Evolutionary conservation across 2,113 vertebrate genomes (phyloP), one percentile per base, ranked within the genome.

Genomic region (Corydoras sp.): DNA sequence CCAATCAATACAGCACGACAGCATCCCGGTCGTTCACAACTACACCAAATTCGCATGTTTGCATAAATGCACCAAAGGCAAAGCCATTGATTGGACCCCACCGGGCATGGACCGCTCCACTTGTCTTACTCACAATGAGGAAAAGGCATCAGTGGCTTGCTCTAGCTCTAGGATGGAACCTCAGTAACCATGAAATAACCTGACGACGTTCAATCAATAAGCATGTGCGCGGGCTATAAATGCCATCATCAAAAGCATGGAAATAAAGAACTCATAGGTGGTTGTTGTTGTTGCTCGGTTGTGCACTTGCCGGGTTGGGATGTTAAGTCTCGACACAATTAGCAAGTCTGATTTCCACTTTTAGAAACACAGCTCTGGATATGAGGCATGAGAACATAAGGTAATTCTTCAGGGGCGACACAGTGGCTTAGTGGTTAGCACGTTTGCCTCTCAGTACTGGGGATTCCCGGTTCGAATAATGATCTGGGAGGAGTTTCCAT

Each of bases 161-260:
- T 67, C 30, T 67, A 54, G 55, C 72, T 73, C 15, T 64, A 61
- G 72, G 64, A 73, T 58, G 61, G 64, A 62, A 49, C 53, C 48
- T 49, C 55, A 55, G 31, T 29, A 49, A 68, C 49, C 50, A 55
- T 62, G 61, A 60, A 66, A 65, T 51, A 60, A 65, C 63, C 56
- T 3, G 55, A 12, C 18, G 63, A 55, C 53, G 10, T 59, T 3
- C n/a, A 60, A 73, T 73, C 71, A 43, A 73, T 66, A 73, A 43
- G 35, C n/a, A n/a, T 73, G 55, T 50, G 60, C 43, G 9, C 30
- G 12, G 56, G 48, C 48, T 60, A 13, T 35, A 63, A 53, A 32
- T n/a, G 66, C 35, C 24, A n/a, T 60, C 61, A 10, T 35, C n/a
- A 63, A 13, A 31, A 48, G 18, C 0, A 13, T 72, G 71, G 12